phyloP scores from a whole-genome alignment of 2,113 vertebrate genomes.

The Nyctereutes procyonoides region DNA sequence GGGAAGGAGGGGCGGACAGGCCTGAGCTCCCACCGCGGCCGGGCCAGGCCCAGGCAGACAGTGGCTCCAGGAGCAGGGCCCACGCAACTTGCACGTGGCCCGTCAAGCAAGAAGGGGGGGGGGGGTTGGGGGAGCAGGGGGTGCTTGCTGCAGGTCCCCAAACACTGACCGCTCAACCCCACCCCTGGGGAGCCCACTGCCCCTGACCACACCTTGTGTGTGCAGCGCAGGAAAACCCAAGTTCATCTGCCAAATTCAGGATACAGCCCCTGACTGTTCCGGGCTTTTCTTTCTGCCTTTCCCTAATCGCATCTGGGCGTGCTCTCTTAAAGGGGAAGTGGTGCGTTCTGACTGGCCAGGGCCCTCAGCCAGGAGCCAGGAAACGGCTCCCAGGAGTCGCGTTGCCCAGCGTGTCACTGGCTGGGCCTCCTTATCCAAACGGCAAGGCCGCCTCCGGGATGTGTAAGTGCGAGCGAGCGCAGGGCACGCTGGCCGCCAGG shows the following conservation, averaged over 20 bases:
- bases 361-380: conserved; percentile 73
- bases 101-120: neutral
- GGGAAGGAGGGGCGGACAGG: neutral
- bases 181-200: neutral
- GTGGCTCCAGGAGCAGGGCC: neutral
- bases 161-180: neutral
- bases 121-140: neutral
- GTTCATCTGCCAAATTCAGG: conserved; percentile 67
- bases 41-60: neutral
- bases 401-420: conserved; percentile 69
- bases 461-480: conserved; percentile 79
- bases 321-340: conserved; percentile 83
- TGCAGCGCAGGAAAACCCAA: conserved; percentile 58
- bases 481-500: conserved; percentile 64
- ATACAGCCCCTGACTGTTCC: conserved; percentile 57
- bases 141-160: neutral
- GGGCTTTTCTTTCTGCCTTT: conserved; percentile 79
- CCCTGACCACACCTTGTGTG: neutral
- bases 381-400: conserved; percentile 68
- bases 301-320: conserved; percentile 77
- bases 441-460: conserved; percentile 71
- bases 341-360: conserved; percentile 76
- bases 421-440: conserved; percentile 73
- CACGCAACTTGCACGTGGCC: neutral
- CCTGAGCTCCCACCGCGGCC: neutral